Evolutionary conservation across 2,113 vertebrate genomes (phyloP), one percentile per base, ranked within the genome.

Genomic region (Stigmatopora argus): DNA sequence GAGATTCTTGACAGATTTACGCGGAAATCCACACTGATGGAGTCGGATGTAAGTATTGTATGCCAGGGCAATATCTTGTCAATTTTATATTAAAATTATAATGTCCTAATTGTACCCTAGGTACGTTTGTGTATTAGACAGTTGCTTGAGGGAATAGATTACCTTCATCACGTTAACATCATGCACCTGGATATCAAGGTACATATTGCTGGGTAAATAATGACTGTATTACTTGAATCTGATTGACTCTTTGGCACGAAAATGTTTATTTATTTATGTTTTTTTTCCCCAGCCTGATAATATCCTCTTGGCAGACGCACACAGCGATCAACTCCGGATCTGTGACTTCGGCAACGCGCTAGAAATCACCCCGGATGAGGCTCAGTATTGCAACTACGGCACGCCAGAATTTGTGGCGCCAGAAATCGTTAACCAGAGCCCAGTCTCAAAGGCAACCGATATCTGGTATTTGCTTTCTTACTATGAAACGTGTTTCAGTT

Each of bases 111-210:
- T 49, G 62, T 48, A 26, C 52, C 15, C 0, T 84, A 99, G 97
- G 91, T 98, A 60, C 93, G 94, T 38, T 91, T 90, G 6, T 94
- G 92, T 74, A 89, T 98, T 77, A 89, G 90, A 68, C 97, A 99
- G 41, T 74, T 99, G 58, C 87, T 98, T 15, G 94, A 95, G 64
- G 97, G 96, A 12, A 63, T 98, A 71, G 80, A 86, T 73, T 98
- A 96, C 80, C 91, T 99, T 70, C 97, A 98, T 70, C 92, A 91
- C 78, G 90, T 87, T 59, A 90, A 83, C 2, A 90, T 98, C 71
- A 83, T 98, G 62, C 96, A 99, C 80, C 87, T 99, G 61, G 97
- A 99, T 72, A 92, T 99, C 71, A 98, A 99, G 94, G 96, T 92
- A 67, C 21, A 23, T 26, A 31, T 23, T 52, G 6, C 5, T 15